Base-by-base conservation (phyloP, 1,140 invertebrate species). In the Listronotus oregonensis region DNA sequence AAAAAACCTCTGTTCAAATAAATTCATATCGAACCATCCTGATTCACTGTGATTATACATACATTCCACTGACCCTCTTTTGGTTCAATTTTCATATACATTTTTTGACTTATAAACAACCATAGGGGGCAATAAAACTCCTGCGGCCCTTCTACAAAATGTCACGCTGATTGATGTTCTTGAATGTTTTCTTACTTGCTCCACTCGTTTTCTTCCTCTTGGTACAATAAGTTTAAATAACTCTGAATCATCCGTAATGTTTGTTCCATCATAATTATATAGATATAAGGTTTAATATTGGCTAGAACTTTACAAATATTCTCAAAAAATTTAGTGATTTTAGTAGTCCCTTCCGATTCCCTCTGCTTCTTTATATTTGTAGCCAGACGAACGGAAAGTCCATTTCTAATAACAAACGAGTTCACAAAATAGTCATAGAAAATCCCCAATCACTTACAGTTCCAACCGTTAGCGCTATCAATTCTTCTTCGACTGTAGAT, bases 31-130 rank as follows among this genome's bases (percentile, higher is more conserved):
- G n/a, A 44, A 44, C 42, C 42, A 44, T 44, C n/a, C n/a, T 5
- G 42, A 44, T 44, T 44, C 42, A 14, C n/a, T 44, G 42, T 44
- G 42, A 44, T 44, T 44, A 44, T 44, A 44, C 15, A 44, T 44
- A n/a, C 11, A 44, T n/a, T 14, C 6, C n/a, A 39, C 37, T 12
- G 37, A n/a, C n/a, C n/a, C n/a, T n/a, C n/a, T n/a, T n/a, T n/a
- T n/a, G n/a, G n/a, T n/a, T n/a, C n/a, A n/a, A 39, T 39, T 39
- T 39, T 39, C 37, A 39, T 39, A 39, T 39, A 39, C 6, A 39
- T 39, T 39, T 39, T 6, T 39, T 39, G 6, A 39, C 37, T 39
- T 39, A 39, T 39, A 39, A 39, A 39, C 37, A 39, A 39, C 37
- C 37, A 39, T 39, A 39, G 37, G 37, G 6, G 37, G 37, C 37